Base-by-base conservation (phyloP, 2,888 invertebrate species). In the Aphrophora alni region DNA sequence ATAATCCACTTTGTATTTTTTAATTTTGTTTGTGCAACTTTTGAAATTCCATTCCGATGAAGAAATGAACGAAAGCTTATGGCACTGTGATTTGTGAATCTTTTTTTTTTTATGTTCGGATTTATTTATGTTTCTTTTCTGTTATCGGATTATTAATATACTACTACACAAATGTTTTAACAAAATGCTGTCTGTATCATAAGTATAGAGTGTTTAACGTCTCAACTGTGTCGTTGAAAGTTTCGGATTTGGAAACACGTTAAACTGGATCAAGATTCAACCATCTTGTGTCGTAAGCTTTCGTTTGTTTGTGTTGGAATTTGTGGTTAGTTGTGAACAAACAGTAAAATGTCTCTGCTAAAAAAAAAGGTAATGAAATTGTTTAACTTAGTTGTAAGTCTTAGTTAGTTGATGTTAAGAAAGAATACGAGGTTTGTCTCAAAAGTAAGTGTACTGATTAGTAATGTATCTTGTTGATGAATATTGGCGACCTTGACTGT, bases 61-160 rank as follows among this genome's bases (percentile, higher is more conserved):
- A 21, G 59, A 59, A 59, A n/a, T 59, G 59, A 59, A 59, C 59
- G 59, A 59, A 59, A 59, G 59, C 59, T 59, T 59, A 59, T 59
- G 59, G 59, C 59, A 59, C 59, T 59, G 59, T 59, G 59, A 14
- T n/a, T 59, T 59, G 14, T 59, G n/a, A 59, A 59, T 59, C 59
- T 59, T 59, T 59, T 21, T 44, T 44, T 14, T n/a, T n/a, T n/a
- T n/a, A n/a, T n/a, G n/a, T n/a, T 10, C 33, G 4, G 33, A 4
- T 7, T 33, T 44, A 44, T 44, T 44, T 14, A 44, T 44, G 2
- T 7, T 44, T n/a, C n/a, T 44, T 44, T 44, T 14, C 17, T 44
- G 44, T 44, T 44, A 44, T 44, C 14, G 44, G 17, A 7, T 44
- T 44, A 14, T 5, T 44, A 14, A 14, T 14, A 33, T n/a, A n/a